phyloP scores from a whole-genome alignment of 2,888 invertebrate species.

The Podotricha telesiphe region DNA sequence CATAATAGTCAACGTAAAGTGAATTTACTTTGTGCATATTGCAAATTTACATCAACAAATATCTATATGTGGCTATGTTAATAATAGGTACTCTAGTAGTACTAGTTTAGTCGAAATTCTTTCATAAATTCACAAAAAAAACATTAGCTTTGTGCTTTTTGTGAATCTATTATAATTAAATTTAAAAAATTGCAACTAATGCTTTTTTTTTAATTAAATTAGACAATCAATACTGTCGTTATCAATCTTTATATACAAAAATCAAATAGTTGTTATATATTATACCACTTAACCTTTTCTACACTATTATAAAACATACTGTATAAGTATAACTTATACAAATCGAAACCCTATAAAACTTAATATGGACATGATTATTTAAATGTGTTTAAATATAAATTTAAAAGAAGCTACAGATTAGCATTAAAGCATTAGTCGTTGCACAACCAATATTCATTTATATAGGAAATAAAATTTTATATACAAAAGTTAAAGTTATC shows the following conservation, averaged over 20 bases:
- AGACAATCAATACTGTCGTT: too few relatives aligned
- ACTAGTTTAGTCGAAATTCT: too few relatives aligned
- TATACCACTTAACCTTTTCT: too few relatives aligned
- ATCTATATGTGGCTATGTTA: not conserved
- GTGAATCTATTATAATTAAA: too few relatives aligned
- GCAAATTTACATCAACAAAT: not conserved
- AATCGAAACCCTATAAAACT: not conserved
- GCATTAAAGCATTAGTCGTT: not conserved
- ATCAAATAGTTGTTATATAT: too few relatives aligned
- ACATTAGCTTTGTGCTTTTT: too few relatives aligned
- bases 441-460: not conserved
- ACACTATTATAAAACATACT: too few relatives aligned
- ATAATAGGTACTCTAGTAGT: not conserved
- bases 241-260: too few relatives aligned
- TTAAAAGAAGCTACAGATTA: not conserved
- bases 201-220: too few relatives aligned
- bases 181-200: too few relatives aligned
- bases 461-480: conserved; percentile 24
- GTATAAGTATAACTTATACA: too few relatives aligned
- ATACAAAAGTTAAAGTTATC: conserved; percentile 19
- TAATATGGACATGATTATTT: conserved; percentile 1
- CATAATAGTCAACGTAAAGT: not conserved
- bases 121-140: too few relatives aligned
- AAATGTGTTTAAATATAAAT: conserved; percentile 19
- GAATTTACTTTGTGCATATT: not conserved